Evolutionary conservation across 2,888 invertebrate species (phyloP).

Genomic region (Apamea anceps): DNA sequence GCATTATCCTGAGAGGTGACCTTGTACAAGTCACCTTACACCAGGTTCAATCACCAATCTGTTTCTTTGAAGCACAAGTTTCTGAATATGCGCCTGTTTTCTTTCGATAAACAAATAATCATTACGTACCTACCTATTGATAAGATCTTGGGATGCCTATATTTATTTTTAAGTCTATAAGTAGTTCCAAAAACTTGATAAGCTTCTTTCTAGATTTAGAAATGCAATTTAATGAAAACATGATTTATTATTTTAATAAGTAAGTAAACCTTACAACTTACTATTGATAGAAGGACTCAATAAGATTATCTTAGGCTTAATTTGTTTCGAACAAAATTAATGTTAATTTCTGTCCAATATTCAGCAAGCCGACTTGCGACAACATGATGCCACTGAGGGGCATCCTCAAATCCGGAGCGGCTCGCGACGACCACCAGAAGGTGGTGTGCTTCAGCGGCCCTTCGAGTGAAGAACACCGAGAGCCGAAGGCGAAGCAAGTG

Average conservation of each 20-base stretch:
- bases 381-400: conserved; percentile 83
- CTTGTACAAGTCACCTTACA: neutral
- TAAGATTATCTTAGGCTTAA: neutral
- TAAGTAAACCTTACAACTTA: neutral
- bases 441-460: conserved; percentile 88
- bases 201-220: neutral
- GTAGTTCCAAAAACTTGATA: neutral
- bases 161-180: neutral
- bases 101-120: neutral
- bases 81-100: neutral
- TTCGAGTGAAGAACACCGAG: conserved; percentile 77
- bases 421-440: conserved; percentile 86
- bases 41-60: neutral
- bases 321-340: neutral
- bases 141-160: neutral
- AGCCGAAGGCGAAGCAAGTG: conserved; percentile 48
- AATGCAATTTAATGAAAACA: neutral
- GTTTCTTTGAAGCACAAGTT: neutral
- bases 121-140: too few species aligned
- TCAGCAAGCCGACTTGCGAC: conserved; percentile 83
- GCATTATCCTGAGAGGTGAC: conserved; percentile 2
- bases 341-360: conserved; percentile 7
- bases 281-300: neutral
- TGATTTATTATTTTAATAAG: neutral
- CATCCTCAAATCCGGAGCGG: conserved; percentile 83